These are phyloP conservation scores for Holothuria glaberrima DNA, from an alignment of 35 echinoderm and acorn worm genomes.

Conservation along the genomic window DNA sequence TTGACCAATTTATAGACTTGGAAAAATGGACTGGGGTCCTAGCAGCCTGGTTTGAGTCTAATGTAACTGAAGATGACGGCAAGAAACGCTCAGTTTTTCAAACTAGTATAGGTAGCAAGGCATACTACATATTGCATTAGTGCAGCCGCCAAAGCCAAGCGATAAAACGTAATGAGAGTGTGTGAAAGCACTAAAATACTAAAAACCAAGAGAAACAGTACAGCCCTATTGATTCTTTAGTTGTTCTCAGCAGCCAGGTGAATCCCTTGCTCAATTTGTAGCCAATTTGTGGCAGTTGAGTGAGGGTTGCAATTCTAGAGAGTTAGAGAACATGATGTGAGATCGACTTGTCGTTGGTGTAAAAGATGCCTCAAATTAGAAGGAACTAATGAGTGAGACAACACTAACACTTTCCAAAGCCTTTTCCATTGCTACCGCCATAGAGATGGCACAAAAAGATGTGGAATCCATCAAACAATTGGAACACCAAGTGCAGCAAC, in stretches of 20 bases:
- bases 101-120: conserved; percentile 52
- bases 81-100: conserved; percentile 1
- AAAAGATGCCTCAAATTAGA: conserved; percentile 6
- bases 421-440: conserved; percentile 4
- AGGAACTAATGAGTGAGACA: conserved; percentile 20
- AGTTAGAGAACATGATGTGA: conserved; percentile 36
- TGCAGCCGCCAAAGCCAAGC: conserved; percentile 11
- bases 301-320: conserved; percentile 63
- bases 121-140: conserved; percentile 9
- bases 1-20: conserved; percentile 1
- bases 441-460: conserved; percentile 43
- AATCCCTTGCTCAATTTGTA: conserved; percentile 49
- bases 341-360: conserved; percentile 33
- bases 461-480: background rate
- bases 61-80: background rate
- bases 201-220: conserved; percentile 16
- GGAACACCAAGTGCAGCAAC: conserved; percentile 9
- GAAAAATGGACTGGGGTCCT: conserved; percentile 27
- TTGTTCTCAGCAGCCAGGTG: background rate
- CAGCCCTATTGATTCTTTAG: conserved; percentile 44
- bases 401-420: background rate
- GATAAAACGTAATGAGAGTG: conserved; percentile 14
- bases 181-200: conserved; percentile 4
- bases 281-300: conserved; percentile 57
- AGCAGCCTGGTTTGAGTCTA: conserved; percentile 18